phyloP scores from a whole-genome alignment of 2,888 invertebrate genomes.

The Sminthurinus aureus region DNA sequence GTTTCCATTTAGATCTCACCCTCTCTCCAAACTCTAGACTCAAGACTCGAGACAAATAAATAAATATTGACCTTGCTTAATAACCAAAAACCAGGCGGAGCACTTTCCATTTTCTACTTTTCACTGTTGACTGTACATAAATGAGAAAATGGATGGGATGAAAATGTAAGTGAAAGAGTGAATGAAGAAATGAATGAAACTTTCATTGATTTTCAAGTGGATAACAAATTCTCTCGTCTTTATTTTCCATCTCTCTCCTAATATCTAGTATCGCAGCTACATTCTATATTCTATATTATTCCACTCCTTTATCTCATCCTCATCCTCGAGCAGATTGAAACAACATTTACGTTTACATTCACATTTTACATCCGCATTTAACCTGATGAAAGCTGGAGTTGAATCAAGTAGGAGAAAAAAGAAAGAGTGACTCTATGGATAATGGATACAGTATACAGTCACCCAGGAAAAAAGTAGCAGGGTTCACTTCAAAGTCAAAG shows the following conservation, averaged over 20 bases:
- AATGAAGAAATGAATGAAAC: constrained; percentile 18
- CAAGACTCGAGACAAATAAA: too few relatives aligned
- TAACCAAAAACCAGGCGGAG: constrained; percentile 30
- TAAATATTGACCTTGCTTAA: constrained; percentile 41
- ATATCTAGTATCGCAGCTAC: too few relatives aligned
- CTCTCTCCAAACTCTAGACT: constrained; percentile 25
- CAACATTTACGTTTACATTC: neutral
- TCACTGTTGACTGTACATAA: neutral
- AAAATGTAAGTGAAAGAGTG: too few relatives aligned
- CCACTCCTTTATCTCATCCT: neutral
- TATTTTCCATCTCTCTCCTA: neutral
- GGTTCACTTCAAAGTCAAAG: neutral
- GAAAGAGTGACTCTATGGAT: neutral
- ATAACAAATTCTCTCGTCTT: constrained; percentile 21
- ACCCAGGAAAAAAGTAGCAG: neutral
- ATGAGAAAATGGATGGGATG: constrained; percentile 11
- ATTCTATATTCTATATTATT: neutral
- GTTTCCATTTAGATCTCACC: too few relatives aligned
- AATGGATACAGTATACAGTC: too few relatives aligned
- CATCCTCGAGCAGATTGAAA: neutral
- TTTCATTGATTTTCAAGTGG: constrained; percentile 30
- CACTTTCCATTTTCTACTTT: constrained; percentile 15
- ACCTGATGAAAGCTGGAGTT: neutral
- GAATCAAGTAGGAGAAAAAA: neutral
- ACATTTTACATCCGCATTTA: too few relatives aligned